Percentiles rank a stretch among this genome's conserved stretches.
Evolutionary conservation across 2,797 vertebrate genomes (phyloP).

Genomic region (Amblyopsis hoosieri): DNA sequence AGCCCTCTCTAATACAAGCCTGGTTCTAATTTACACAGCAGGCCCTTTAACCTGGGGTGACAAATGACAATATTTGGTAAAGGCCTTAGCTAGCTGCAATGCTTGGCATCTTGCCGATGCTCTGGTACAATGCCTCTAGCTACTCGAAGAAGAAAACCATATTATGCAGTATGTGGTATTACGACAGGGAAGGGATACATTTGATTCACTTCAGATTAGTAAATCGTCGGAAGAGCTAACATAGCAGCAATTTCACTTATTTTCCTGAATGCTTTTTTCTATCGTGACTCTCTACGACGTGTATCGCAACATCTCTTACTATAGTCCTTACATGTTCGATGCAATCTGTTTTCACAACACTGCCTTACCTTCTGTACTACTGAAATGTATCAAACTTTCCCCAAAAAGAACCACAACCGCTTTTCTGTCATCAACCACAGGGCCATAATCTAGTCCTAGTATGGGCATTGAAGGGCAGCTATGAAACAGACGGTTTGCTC

Average conservation of each 20-base stretch:
- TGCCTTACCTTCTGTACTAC: slow-evolving; percentile 12
- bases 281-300: neutral
- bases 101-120: slow-evolving; percentile 33
- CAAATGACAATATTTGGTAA: slow-evolving; percentile 62
- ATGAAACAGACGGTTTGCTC: slow-evolving; percentile 33
- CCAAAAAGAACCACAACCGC: slow-evolving; percentile 10
- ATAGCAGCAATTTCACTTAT: slow-evolving; percentile 66
- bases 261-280: slow-evolving; percentile 27
- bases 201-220: slow-evolving; percentile 41
- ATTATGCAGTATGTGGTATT: slow-evolving; percentile 35
- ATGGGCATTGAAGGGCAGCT: neutral
- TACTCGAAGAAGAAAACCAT: slow-evolving; percentile 23
- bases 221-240: slow-evolving; percentile 45
- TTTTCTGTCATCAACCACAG: slow-evolving; percentile 18
- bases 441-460: slow-evolving; percentile 9
- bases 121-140: slow-evolving; percentile 19
- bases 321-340: slow-evolving; percentile 15
- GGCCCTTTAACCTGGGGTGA: slow-evolving; percentile 59
- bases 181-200: slow-evolving; percentile 37
- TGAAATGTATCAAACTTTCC: slow-evolving; percentile 19
- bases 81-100: slow-evolving; percentile 42
- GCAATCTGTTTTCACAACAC: slow-evolving; percentile 15
- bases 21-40: slow-evolving; percentile 69
- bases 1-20: slow-evolving; percentile 49
- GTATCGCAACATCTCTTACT: slow-evolving; percentile 11